phyloP scores from a whole-genome alignment of 2,888 invertebrate genomes.

The Helleia helle region DNA sequence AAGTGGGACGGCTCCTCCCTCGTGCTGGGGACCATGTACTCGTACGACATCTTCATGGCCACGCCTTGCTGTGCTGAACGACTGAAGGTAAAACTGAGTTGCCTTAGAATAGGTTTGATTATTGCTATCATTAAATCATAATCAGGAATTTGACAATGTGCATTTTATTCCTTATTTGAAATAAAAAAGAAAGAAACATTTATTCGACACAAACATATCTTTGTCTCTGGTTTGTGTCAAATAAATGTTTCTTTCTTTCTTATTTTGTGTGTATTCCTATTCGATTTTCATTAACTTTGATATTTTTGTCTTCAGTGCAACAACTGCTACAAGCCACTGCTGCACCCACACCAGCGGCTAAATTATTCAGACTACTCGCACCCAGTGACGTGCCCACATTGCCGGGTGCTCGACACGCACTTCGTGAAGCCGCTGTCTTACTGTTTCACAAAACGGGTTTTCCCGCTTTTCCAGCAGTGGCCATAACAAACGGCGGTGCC shows the following conservation, averaged over 20 bases:
- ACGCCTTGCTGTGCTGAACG: constrained; percentile 96
- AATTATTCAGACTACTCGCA: constrained; percentile 97
- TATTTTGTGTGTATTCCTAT: too few species aligned
- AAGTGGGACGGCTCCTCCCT: constrained; percentile 95
- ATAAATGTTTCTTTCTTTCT: too few species aligned
- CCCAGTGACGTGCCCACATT: constrained; percentile 92
- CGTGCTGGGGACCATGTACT: constrained; percentile 97
- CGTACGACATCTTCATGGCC: constrained; percentile 98
- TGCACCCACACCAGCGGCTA: constrained; percentile 89
- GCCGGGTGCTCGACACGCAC: constrained; percentile 92
- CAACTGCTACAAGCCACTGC: constrained; percentile 90
- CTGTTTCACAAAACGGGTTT: constrained; percentile 85
- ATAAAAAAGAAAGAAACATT: too few species aligned
- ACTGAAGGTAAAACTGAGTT: constrained; percentile 83
- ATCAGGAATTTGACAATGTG: too few species aligned
- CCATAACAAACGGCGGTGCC: constrained; percentile 90
- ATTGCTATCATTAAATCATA: too few species aligned
- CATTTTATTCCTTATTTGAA: too few species aligned
- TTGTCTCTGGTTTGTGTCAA: too few species aligned
- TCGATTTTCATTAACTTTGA: neutral
- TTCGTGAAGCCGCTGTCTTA: constrained; percentile 93
- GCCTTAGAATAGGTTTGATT: too few species aligned
- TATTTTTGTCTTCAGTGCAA: constrained; percentile 82
- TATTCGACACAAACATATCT: too few species aligned
- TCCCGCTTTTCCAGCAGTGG: constrained; percentile 83